Percentiles rank a stretch among this genome's conserved stretches.
These are phyloP conservation scores for Pyrrhosoma nymphula DNA, from an alignment of 2,888 invertebrate genomes.

Conservation along the genomic window DNA sequence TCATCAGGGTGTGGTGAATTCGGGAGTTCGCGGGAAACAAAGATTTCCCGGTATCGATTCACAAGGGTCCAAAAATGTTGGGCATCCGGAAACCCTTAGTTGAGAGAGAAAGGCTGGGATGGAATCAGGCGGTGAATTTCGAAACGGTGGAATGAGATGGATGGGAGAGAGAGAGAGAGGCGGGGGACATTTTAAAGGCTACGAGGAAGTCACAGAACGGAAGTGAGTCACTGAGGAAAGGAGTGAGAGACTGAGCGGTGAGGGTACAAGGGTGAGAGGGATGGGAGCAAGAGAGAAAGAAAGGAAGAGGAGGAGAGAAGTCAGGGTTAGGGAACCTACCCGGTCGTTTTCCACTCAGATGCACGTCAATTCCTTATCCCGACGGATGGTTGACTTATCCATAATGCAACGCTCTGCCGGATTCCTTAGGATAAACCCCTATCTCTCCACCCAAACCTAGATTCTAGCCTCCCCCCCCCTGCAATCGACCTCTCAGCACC, in stretches of 20 bases:
- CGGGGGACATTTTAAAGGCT: too few relatives aligned
- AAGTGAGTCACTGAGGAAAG: too few relatives aligned
- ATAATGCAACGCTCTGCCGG: constrained; percentile 64
- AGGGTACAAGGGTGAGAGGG: neutral
- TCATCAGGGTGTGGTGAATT: too few relatives aligned
- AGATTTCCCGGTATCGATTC: too few relatives aligned
- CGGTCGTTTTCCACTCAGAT: constrained; percentile 62
- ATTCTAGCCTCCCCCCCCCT: neutral
- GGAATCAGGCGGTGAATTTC: neutral
- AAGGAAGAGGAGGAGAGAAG: neutral
- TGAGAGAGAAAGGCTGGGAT: neutral
- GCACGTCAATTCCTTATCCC: constrained; percentile 66
- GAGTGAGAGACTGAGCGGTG: neutral
- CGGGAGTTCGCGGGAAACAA: too few relatives aligned
- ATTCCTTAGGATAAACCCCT: constrained; percentile 51
- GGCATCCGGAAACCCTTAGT: too few relatives aligned
- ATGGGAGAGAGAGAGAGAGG: too few relatives aligned
- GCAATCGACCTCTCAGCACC: neutral
- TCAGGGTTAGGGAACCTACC: neutral
- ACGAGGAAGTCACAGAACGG: too few relatives aligned
- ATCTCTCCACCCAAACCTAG: constrained; percentile 19
- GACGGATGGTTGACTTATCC: constrained; percentile 61
- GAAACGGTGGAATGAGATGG: too few relatives aligned
- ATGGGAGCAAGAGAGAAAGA: neutral
- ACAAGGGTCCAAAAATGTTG: too few relatives aligned